Evolutionary conservation across 2,797 vertebrate species (phyloP).

Genomic region (Eurystomus glaucurus): DNA sequence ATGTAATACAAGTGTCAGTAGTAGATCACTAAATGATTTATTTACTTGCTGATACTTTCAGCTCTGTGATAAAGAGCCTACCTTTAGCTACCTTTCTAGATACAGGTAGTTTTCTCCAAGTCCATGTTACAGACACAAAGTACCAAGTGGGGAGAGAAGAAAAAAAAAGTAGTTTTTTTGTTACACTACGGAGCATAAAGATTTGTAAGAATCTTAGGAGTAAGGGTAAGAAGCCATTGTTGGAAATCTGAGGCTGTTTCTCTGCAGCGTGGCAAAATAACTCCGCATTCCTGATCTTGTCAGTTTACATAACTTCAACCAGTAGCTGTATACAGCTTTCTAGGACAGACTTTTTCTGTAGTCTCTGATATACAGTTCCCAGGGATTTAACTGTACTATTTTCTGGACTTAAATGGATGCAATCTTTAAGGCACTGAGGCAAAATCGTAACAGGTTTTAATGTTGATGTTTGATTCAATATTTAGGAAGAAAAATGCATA

Average conservation of each 20-base stretch:
- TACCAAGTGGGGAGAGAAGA: not conserved
- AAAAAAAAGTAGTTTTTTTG: not conserved
- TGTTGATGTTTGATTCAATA: not conserved
- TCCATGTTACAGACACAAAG: not conserved
- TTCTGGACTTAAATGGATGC: not conserved
- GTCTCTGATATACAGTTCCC: not conserved
- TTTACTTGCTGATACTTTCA: not conserved
- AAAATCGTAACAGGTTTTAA: not conserved
- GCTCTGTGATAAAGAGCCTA: not conserved
- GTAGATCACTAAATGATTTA: not conserved
- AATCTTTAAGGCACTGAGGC: not conserved
- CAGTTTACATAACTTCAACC: not conserved
- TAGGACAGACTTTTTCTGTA: not conserved
- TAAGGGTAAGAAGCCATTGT: not conserved
- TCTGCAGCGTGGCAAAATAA: not conserved
- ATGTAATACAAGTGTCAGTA: not conserved
- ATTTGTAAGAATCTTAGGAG: not conserved
- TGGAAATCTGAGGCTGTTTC: not conserved
- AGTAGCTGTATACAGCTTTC: not conserved
- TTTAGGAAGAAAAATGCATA: slow-evolving; percentile 5
- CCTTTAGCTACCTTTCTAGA: not conserved
- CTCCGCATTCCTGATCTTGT: not conserved
- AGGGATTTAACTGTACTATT: not conserved
- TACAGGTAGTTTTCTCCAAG: not conserved
- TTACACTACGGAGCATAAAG: not conserved